These are phyloP conservation scores for Atherinomorus stipes DNA, from an alignment of 2,113 vertebrate species.

Conservation along the genomic window DNA sequence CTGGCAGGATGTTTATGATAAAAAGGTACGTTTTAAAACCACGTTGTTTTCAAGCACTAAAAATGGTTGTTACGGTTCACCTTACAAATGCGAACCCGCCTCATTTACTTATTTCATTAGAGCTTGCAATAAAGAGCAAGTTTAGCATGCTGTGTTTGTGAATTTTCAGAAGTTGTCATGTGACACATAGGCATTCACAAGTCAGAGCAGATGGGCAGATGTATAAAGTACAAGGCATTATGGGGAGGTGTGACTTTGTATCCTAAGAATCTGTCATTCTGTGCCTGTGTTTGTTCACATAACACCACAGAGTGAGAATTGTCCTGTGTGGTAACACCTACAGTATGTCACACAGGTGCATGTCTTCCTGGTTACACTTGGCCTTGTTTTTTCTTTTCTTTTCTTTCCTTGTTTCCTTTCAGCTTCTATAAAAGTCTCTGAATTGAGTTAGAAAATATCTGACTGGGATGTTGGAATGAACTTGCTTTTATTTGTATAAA, in stretches of 20 bases:
- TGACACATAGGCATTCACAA: background rate
- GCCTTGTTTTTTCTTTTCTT: rapidly evolving
- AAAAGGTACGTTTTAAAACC: conserved; percentile 87
- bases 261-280: conserved; percentile 24
- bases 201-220: conserved; percentile 2
- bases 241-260: conserved; percentile 47
- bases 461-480: background rate
- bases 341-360: conserved; percentile 27
- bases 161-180: background rate
- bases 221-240: conserved; percentile 13
- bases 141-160: background rate
- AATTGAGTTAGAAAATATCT: background rate
- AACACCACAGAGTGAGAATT: conserved; percentile 38
- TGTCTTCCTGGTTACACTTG: conserved; percentile 7
- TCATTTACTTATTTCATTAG: background rate
- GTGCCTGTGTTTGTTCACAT: conserved; percentile 17
- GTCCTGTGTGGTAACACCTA: conserved; percentile 44
- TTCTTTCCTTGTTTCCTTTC: background rate
- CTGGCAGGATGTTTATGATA: conserved; percentile 98
- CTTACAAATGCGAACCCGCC: background rate
- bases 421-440: background rate
- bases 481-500: background rate
- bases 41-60: background rate
- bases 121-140: background rate
- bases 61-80: background rate